Evolutionary conservation across 2,797 vertebrate genomes (phyloP).

Genomic region (Clarias fuscus): DNA sequence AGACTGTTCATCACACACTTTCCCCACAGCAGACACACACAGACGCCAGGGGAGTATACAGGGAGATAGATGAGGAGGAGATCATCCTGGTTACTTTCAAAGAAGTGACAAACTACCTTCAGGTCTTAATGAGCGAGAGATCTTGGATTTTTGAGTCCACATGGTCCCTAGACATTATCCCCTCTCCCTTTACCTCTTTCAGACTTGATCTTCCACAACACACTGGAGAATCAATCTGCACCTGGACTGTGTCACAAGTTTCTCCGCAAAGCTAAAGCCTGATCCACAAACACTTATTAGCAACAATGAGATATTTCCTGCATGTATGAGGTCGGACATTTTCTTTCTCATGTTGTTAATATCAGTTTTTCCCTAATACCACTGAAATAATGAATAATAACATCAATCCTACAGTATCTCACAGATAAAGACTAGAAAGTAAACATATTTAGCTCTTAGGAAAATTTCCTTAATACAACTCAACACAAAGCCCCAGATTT

Average conservation of each 20-base stretch:
- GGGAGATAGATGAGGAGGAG: not conserved
- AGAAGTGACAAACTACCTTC: not conserved
- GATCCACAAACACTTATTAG: not conserved
- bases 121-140: not conserved
- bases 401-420: not conserved
- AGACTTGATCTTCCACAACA: not conserved
- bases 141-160: not conserved
- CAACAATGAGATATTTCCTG: not conserved
- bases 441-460: not conserved
- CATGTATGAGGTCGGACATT: not conserved
- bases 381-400: not conserved
- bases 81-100: constrained; percentile 6
- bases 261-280: not conserved
- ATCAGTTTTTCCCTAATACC: not conserved
- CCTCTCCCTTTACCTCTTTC: not conserved
- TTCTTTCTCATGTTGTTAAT: not conserved
- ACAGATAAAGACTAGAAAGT: not conserved
- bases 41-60: not conserved
- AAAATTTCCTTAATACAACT: too few relatives aligned
- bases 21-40: not conserved
- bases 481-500: not conserved
- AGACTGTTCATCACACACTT: not conserved
- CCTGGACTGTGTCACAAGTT: not conserved
- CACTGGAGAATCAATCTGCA: not conserved
- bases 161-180: not conserved